Evolutionary conservation across 2,797 vertebrate species (phyloP).

Genomic region (Gobionotothen gibberifrons): DNA sequence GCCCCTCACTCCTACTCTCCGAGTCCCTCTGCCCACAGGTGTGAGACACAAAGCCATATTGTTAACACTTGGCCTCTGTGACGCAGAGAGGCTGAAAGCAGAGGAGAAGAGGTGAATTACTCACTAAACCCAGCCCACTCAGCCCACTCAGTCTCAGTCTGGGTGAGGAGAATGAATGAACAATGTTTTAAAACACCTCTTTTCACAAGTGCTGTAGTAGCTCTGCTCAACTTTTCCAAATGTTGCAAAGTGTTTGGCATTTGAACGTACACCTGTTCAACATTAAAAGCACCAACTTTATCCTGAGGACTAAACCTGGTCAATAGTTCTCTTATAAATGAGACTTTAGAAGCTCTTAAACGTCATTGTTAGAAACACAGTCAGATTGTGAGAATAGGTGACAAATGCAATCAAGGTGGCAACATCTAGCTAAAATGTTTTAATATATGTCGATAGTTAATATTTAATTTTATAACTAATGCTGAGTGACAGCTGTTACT

Average conservation of each 20-base stretch:
- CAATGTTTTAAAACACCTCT: constrained; percentile 48
- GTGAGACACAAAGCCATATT: constrained; percentile 73
- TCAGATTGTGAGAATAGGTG: neutral
- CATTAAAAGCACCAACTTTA: constrained; percentile 31
- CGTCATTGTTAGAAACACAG: constrained; percentile 6
- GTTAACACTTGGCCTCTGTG: constrained; percentile 61
- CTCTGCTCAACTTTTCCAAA: constrained; percentile 57
- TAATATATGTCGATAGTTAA: neutral
- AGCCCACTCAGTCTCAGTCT: constrained; percentile 36
- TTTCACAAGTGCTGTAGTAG: neutral
- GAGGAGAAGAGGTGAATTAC: constrained; percentile 55
- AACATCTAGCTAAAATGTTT: neutral
- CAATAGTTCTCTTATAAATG: constrained; percentile 24
- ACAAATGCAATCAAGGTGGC: neutral
- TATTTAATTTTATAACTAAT: neutral
- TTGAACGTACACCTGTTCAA: constrained; percentile 27
- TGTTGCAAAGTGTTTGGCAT: constrained; percentile 37
- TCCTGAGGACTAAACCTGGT: constrained; percentile 5
- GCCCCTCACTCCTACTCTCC: constrained; percentile 55
- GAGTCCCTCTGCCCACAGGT: constrained; percentile 66
- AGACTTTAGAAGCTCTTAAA: constrained; percentile 7
- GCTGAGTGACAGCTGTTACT: neutral
- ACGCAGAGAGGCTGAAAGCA: constrained; percentile 39
- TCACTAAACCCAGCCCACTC: constrained; percentile 55
- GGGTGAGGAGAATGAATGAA: constrained; percentile 46